phyloP scores from a whole-genome alignment of 2,113 vertebrate species.

The Diadophis punctatus region DNA sequence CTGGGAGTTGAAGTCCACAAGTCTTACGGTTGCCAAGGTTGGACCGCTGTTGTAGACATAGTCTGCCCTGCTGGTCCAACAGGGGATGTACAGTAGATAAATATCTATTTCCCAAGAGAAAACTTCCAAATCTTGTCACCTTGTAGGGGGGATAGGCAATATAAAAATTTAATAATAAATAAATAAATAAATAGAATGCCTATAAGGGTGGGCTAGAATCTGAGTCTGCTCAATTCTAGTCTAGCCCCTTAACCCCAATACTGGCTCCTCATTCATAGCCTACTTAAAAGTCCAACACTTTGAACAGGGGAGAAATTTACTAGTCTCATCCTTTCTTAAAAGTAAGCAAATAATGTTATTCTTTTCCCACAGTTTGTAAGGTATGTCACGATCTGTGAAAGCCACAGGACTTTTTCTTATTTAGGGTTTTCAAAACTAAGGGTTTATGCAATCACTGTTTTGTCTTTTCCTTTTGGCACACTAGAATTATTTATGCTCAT shows the following conservation, averaged over 20 bases:
- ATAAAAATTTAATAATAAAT: not conserved
- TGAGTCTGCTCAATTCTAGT: not conserved
- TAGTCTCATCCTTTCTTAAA: not conserved
- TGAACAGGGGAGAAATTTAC: not conserved
- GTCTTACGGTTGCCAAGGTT: not conserved
- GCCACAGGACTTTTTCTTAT: not conserved
- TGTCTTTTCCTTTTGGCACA: constrained; percentile 50
- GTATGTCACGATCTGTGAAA: not conserved
- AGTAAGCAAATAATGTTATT: not conserved
- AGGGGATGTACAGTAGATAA: not conserved
- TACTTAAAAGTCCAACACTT: not conserved
- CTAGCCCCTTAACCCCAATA: not conserved
- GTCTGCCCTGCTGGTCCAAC: not conserved
- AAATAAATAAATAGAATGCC: not conserved
- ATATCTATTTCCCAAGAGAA: not conserved
- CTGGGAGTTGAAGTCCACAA: not conserved
- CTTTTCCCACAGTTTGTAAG: not conserved
- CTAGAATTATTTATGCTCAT: constrained; percentile 61
- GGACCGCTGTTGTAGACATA: not conserved
- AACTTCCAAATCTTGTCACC: not conserved
- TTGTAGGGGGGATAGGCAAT: not conserved
- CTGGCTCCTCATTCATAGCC: not conserved
- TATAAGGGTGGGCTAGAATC: not conserved
- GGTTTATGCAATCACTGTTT: constrained; percentile 54
- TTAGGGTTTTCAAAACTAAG: not conserved